phyloP scores from a whole-genome alignment of 2,888 invertebrate genomes.

The Eustalomyia histrio region DNA sequence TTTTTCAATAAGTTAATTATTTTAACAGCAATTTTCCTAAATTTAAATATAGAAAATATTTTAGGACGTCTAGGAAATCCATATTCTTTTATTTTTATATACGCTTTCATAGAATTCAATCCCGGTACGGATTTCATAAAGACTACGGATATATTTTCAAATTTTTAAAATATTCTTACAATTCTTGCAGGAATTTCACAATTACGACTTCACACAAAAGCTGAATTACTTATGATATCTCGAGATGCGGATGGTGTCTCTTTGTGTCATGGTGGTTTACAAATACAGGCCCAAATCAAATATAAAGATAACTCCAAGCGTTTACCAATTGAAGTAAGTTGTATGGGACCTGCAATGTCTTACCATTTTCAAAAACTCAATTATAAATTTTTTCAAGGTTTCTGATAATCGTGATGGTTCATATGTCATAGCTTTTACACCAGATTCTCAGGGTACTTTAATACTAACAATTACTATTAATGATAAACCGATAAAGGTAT shows the following conservation, averaged over 20 bases:
- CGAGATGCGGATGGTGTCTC: slow-evolving; percentile 83
- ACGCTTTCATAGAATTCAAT: no score
- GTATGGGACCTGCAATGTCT: neutral
- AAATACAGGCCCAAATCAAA: slow-evolving; percentile 81
- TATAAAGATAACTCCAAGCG: slow-evolving; percentile 81
- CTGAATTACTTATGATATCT: slow-evolving; percentile 83
- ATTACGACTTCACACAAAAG: slow-evolving; percentile 83
- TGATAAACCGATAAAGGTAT: slow-evolving; percentile 84
- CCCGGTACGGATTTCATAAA: no score
- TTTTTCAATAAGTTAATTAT: no score
- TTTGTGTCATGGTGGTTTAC: slow-evolving; percentile 85
- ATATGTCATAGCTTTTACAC: slow-evolving; percentile 83
- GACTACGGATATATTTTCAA: no score
- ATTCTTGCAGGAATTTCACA: slow-evolving; percentile 72
- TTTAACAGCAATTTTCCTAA: no score
- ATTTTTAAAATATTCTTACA: no score
- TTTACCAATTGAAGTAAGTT: slow-evolving; percentile 80
- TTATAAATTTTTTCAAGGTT: slow-evolving; percentile 76
- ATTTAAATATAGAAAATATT: no score
- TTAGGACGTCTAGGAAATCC: no score
- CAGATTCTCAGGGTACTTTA: slow-evolving; percentile 84
- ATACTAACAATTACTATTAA: slow-evolving; percentile 83
- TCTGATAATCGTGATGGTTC: slow-evolving; percentile 84
- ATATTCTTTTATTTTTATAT: no score
- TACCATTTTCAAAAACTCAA: neutral